Base-by-base conservation (phyloP, 2,888 invertebrate genomes). In the Limenitis arthemis region DNA sequence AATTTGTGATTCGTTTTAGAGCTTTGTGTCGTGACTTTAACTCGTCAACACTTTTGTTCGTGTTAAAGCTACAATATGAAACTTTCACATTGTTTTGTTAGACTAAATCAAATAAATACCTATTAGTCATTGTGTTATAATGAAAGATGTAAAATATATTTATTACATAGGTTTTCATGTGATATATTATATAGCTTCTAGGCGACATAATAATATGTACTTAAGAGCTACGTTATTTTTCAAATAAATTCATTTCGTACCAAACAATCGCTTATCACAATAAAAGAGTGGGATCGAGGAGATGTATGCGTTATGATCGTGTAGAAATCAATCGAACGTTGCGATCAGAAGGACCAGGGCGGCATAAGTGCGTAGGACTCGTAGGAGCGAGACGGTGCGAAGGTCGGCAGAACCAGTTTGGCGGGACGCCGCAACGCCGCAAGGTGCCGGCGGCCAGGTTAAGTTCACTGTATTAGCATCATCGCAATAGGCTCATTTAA, bases 351-450 rank as follows among this genome's bases (percentile, higher is more conserved):
- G 67, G 68, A 82, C 81, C 74, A 83, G 78, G 80, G 73, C 61
- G 70, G 61, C 77, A 83, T 80, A 70, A 72, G 67, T 69, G 69
- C 66, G 68, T 67, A 72, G 65, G 74, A 77, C 69, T 69, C 66
- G 68, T 67, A 72, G 65, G 74, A 77, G 75, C 66, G 72, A 72
- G 73, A 68, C 72, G 66, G 67, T 63, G 68, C 74, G 82, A 84
- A 84, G 83, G 84, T 81, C 84, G 82, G 61, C 65, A 65, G 69
- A 86, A 86, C 85, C 83, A 77, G 85, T 86, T 85, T 79, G 72
- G 72, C 73, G 72, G 80, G 76, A 75, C 73, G 71, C 66, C 69
- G 79, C 83, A 84, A 75, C 73, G 71, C 66, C 69, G 79, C 83
- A 84, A 85, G 83, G 84, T 84, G 85, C 81, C 77, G 73, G 67